Base-by-base conservation (phyloP, 2,797 vertebrate species). In the Sarcoramphus papa region DNA sequence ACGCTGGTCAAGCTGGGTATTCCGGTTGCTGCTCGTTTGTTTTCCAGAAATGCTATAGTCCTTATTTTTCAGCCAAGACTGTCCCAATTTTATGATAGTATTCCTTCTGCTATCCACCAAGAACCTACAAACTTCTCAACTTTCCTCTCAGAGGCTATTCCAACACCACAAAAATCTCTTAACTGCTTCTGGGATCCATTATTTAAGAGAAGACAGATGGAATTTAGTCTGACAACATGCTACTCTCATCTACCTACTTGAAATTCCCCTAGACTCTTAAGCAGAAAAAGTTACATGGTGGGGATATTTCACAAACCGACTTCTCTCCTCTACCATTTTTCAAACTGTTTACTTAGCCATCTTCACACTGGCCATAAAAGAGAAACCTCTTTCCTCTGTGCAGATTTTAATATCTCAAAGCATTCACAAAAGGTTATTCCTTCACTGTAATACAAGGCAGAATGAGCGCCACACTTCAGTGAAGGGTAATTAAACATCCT, bases 221-320 rank as follows among this genome's bases (percentile, higher is more conserved):
- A 74, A 60, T 75, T 51, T 20, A 62, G 25, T 23, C 51, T 47
- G 22, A 21, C n/a, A 76, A 25, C 37, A 35, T 4, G 10, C 24
- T 43, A 7, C 47, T 59, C 27, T 57, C 16, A 35, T 28, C 43
- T 50, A 19, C 21, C 62, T 65, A 5, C 7, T 18, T 33, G 6
- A 85, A 81, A 54, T 50, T 24, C 7, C 14, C 24, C 22, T 19
- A 5, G 10, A 56, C 23, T n/a, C 43, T 47, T 37, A 25, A 37
- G 27, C 33, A 63, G 27, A 53, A 35, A 9, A 16, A 21, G 6
- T 47, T 43, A 35, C 1, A 0, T 5, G 5, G 14, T 31, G 6
- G 57, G 30, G 35, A 57, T 37, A 78, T 33, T 50, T 80, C 81
- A 75, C 27, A 48, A 35, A 77, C 12, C 12, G 12, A 22, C 6